Conservation (phyloP, 2,113 vertebrate genomes). For the Syngnathus scovelli region DNA sequence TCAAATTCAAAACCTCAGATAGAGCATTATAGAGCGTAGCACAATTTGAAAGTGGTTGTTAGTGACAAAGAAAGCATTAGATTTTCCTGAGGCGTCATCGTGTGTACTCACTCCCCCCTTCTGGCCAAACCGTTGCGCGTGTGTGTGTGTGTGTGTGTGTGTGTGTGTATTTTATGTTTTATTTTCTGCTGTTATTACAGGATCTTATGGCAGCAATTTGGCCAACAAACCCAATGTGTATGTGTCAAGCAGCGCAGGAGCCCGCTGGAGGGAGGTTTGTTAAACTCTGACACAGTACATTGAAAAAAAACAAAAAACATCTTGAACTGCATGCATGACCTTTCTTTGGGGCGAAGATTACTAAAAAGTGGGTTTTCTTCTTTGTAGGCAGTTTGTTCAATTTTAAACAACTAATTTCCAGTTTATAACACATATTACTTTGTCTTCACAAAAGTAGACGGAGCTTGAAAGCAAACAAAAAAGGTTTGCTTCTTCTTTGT, state of each 20-base stretch:
- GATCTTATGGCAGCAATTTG: slow-evolving; percentile 87
- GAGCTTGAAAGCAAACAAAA: neutral
- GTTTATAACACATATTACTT: neutral
- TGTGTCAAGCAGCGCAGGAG: slow-evolving; percentile 89
- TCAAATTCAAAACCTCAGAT: neutral
- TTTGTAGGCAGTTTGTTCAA: neutral
- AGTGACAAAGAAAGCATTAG: neutral
- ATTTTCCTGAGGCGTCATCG: neutral
- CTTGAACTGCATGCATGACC: neutral
- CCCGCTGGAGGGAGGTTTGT: slow-evolving; percentile 91
- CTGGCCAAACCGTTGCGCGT: neutral
- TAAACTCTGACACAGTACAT: slow-evolving; percentile 1
- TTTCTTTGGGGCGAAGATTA: neutral
- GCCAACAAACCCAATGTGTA: slow-evolving; percentile 94
- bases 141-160: no score
- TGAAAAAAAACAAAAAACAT: neutral
- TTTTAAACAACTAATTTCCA: no score
- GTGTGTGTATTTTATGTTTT: neutral
- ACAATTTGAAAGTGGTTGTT: neutral
- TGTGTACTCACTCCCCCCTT: neutral
- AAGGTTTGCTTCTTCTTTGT: neutral
- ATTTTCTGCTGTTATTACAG: slow-evolving; percentile 60
- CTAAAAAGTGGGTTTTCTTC: neutral
- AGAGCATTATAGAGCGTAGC: neutral
- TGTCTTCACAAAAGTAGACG: neutral